phyloP scores from a whole-genome alignment of 2,797 vertebrate species.

The Galagoides demidoff region DNA sequence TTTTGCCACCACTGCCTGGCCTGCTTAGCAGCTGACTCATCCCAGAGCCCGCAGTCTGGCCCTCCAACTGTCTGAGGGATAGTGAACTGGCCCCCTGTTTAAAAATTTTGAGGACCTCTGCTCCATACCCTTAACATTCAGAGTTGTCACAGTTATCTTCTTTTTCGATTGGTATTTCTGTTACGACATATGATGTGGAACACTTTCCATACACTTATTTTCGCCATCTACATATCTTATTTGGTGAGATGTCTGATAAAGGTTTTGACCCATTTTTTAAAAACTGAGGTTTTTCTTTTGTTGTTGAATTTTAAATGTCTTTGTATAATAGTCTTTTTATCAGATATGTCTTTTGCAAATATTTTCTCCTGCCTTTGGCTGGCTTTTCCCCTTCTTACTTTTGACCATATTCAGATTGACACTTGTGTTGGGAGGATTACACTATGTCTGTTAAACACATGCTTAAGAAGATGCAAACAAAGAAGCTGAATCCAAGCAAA shows the following conservation, averaged over 20 bases:
- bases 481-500: not conserved
- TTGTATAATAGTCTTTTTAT: not conserved
- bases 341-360: not conserved
- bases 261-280: not conserved
- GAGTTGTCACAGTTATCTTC: not conserved
- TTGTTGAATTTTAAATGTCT: not conserved
- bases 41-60: too few species aligned
- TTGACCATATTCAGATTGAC: not conserved
- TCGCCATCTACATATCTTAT: not conserved
- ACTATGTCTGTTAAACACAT: not conserved
- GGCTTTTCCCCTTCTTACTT: not conserved
- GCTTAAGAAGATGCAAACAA: not conserved
- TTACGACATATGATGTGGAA: not conserved
- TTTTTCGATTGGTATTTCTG: not conserved
- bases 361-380: not conserved
- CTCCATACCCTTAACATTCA: not conserved
- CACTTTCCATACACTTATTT: not conserved
- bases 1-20: too few species aligned
- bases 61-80: too few species aligned
- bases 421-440: not conserved
- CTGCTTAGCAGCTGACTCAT: too few species aligned
- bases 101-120: too few species aligned
- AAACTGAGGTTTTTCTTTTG: not conserved
- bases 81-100: too few species aligned
- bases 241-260: not conserved